phyloP scores from a whole-genome alignment of 2,113 vertebrate species.

The Strigops habroptila region DNA sequence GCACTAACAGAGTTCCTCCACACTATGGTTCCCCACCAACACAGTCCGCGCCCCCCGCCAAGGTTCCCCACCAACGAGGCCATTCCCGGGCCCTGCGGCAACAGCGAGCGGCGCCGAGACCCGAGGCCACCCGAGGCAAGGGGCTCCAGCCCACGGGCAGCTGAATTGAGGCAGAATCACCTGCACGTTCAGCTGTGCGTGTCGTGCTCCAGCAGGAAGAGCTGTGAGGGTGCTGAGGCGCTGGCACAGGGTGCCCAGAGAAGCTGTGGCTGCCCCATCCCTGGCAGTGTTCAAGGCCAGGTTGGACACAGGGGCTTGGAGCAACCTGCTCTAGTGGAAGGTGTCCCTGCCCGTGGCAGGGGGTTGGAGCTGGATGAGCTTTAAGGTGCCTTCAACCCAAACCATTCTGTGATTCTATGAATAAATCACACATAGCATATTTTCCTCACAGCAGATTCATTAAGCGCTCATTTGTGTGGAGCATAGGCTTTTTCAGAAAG shows the following conservation, averaged over 20 bases:
- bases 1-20: too few relatives aligned
- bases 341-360: not conserved
- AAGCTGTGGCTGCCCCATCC: too few relatives aligned
- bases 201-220: too few relatives aligned
- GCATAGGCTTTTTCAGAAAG: too few relatives aligned
- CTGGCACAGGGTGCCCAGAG: too few relatives aligned
- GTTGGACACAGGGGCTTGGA: not conserved
- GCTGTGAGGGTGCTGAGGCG: too few relatives aligned
- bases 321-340: not conserved
- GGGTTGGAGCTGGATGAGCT: not conserved
- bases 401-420: not conserved
- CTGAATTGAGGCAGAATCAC: not conserved
- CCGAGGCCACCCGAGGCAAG: not conserved
- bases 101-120: too few relatives aligned
- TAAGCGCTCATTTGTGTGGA: fast-evolving
- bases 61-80: not conserved
- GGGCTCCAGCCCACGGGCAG: not conserved
- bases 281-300: not conserved
- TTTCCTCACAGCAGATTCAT: fast-evolving
- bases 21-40: not conserved
- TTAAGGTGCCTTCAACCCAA: not conserved
- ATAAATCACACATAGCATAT: fast-evolving
- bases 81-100: too few relatives aligned
- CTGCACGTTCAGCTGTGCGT: too few relatives aligned
- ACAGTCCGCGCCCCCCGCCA: too few relatives aligned